These are phyloP conservation scores for Cyprinus carpio DNA, from an alignment of 2,113 vertebrate species.

Conservation along the genomic window DNA sequence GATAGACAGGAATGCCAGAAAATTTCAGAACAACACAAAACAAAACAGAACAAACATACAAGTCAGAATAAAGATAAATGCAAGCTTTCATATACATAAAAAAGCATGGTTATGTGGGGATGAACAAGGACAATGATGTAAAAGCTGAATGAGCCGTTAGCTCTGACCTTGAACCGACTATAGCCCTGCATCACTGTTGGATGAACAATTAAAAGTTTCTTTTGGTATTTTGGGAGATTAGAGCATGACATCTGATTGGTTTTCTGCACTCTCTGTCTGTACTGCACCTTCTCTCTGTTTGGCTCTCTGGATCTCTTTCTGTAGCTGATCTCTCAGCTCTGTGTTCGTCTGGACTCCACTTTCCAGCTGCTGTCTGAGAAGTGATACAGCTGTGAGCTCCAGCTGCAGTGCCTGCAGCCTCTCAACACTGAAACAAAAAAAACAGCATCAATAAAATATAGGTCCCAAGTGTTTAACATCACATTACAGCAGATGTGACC, in stretches of 20 bases:
- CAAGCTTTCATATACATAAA: neutral
- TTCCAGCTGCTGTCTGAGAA: constrained; percentile 86
- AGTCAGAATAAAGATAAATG: constrained; percentile 21
- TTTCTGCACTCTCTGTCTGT: constrained; percentile 49
- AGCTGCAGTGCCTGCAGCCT: constrained; percentile 80
- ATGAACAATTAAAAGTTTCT: neutral
- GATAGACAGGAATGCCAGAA: constrained; percentile 44
- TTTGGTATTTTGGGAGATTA: neutral
- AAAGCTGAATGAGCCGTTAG: neutral
- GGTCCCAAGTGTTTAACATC: neutral
- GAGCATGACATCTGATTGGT: constrained; percentile 31
- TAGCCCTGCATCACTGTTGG: neutral
- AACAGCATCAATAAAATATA: neutral
- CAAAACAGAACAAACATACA: constrained; percentile 17
- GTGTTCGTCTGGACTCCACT: constrained; percentile 79
- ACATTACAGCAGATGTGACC: neutral
- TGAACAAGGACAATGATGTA: neutral
- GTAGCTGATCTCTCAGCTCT: constrained; percentile 81
- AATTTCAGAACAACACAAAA: constrained; percentile 22
- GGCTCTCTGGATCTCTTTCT: constrained; percentile 80
- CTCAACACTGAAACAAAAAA: constrained; percentile 66
- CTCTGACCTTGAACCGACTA: neutral
- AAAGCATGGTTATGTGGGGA: constrained; percentile 2
- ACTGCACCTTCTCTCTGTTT: constrained; percentile 82
- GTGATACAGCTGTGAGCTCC: constrained; percentile 80